phyloP scores from a whole-genome alignment of 2,888 invertebrate species.

The Stictocephala bisonia region DNA sequence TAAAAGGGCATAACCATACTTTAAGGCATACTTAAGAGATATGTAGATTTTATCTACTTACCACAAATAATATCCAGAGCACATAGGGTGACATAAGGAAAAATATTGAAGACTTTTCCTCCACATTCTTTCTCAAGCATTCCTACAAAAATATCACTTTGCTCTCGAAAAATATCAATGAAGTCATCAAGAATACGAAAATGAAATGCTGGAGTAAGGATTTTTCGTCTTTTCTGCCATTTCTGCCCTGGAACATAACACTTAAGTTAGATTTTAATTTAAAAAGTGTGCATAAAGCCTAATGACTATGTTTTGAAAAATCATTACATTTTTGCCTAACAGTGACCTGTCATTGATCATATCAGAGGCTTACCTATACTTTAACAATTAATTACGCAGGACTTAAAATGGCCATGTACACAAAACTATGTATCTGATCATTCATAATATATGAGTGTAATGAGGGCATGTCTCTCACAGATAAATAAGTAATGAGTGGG shows the following conservation, averaged over 20 bases:
- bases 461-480: too few species aligned
- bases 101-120: conserved; percentile 68
- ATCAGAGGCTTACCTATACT: too few species aligned
- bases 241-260: conserved; percentile 65
- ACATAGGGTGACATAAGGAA: conserved; percentile 72
- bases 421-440: too few species aligned
- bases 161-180: conserved; percentile 73
- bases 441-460: too few species aligned
- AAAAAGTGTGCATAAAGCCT: conserved; percentile 37
- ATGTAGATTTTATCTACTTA: conserved; percentile 63
- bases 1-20: conserved; percentile 2
- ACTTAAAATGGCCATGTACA: too few species aligned
- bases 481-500: too few species aligned
- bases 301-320: too few species aligned
- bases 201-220: conserved; percentile 76
- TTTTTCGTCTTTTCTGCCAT: conserved; percentile 73
- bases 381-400: too few species aligned
- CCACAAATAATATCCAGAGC: conserved; percentile 76
- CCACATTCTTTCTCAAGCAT: conserved; percentile 66
- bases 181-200: conserved; percentile 77
- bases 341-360: too few species aligned
- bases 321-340: too few species aligned
- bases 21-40: background rate
- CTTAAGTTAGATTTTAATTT: background rate
- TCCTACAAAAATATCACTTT: conserved; percentile 68